Conservation (phyloP, 53 echinoderm and acorn worm species). For the Stichopus horrens region DNA sequence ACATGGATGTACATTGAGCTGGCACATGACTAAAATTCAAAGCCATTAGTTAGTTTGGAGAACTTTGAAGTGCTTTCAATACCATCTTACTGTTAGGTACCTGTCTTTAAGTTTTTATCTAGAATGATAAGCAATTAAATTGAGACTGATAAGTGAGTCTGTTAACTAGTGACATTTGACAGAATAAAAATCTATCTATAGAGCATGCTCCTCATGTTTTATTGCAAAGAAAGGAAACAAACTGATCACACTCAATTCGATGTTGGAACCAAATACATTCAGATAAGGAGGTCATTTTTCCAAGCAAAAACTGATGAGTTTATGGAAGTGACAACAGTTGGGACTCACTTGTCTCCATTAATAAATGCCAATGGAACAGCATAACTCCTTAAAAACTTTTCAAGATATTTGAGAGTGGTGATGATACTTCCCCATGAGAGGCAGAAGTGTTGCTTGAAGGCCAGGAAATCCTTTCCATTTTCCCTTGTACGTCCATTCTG, state of each 20-base stretch:
- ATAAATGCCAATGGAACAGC: constrained; percentile 92
- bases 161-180: no score
- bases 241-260: not conserved
- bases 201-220: not conserved
- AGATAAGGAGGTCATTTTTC: not conserved
- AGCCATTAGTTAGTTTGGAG: no score
- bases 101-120: no score
- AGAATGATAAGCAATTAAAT: no score
- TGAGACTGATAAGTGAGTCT: no score
- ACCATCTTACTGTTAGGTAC: no score
- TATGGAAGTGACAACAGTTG: not conserved
- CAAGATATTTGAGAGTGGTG: constrained; percentile 75
- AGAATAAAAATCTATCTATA: no score
- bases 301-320: no score
- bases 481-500: constrained; percentile 79
- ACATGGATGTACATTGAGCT: no score
- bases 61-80: no score
- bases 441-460: constrained; percentile 92
- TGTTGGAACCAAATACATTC: not conserved
- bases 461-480: constrained; percentile 75
- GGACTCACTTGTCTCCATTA: constrained; percentile 88
- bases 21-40: no score
- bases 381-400: constrained; percentile 77
- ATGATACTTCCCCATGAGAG: constrained; percentile 96
- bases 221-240: not conserved